Evolutionary conservation across 92 coral and sea anemone genomes (phyloP), one percentile per base, ranked within the genome.

Genomic region (Meandrina meandrites): DNA sequence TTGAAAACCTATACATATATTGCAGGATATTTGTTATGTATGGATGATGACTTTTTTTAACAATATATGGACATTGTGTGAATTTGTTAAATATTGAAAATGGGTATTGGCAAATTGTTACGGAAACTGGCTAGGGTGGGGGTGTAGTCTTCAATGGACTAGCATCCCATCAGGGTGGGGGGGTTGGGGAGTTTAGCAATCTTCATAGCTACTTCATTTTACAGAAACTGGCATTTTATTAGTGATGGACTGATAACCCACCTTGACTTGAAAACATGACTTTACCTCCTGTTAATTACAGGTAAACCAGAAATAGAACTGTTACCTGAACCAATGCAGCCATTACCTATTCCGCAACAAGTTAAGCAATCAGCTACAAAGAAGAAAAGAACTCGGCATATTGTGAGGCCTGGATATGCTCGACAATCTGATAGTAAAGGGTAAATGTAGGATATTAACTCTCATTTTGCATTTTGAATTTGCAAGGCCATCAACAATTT

Each of bases 371-470:
- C 75, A 77, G 24, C 76, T 36, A 9, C 76, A 76, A 85, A 85
- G 76, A 85, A 85, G 88, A 85, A 77, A 76, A 85, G 62, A 66
- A 64, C 66, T 85, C 76, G 88, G 5, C 66, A 85, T 45, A 18
- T 66, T 10, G 53, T 76, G 16, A 85, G 88, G 70, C 88, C 88
- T 62, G 88, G 88, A 40, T 85, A 85, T 77, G 88, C 88, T 24
- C 42, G 88, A 31, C 88, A 77, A n/a, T 36, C 76, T 60, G 88
- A 77, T 9, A 19, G 51, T 77, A 77, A 60, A 50, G 32, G 60
- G 87, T 84, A 84, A 56, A 8, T 37, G 31, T 4, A 56, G 27
- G 5, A 16, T n/a, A 31, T 53, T 32, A 50, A 45, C 1, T 30
- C 8, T 16, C 34, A 7, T 75, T 70, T 54, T 64, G 27, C 17